Percentiles rank a stretch among this genome's conserved stretches.
Conservation (phyloP, 2,797 vertebrate species). For the Sebastes taczanowskii region DNA sequence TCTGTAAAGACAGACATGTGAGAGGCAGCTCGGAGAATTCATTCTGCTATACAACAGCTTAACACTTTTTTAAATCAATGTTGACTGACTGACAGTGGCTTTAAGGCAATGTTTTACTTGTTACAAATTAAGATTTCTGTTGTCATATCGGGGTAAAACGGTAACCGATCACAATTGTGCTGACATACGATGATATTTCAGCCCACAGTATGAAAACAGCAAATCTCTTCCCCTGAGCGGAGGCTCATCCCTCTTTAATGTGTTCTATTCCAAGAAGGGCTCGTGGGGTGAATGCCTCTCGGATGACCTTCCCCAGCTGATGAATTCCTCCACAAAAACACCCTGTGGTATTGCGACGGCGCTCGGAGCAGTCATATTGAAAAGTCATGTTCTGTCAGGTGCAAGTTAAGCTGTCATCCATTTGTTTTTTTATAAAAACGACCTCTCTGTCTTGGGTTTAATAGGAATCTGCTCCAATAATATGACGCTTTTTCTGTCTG, state of each 20-base stretch:
- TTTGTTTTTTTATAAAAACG: conserved; percentile 25
- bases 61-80: background rate
- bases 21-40: background rate
- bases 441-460: background rate
- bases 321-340: conserved; percentile 43
- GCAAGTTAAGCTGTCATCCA: conserved; percentile 32
- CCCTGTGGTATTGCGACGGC: conserved; percentile 4
- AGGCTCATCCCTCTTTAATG: conserved; percentile 71
- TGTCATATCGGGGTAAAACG: conserved; percentile 14
- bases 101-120: background rate
- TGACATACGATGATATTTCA: conserved; percentile 53
- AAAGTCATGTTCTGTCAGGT: conserved; percentile 52
- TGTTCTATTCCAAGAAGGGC: conserved; percentile 55
- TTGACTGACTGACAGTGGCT: background rate
- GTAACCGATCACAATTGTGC: conserved; percentile 15
- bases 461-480: background rate
- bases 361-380: conserved; percentile 24
- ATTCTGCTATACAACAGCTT: background rate
- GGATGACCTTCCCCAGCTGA: conserved; percentile 55
- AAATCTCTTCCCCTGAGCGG: conserved; percentile 53
- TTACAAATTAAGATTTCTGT: conserved; percentile 8
- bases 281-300: conserved; percentile 38
- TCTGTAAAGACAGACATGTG: background rate
- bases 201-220: conserved; percentile 40
- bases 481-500: background rate